phyloP scores from a whole-genome alignment of 2,797 vertebrate species.

The Prionace glauca region DNA sequence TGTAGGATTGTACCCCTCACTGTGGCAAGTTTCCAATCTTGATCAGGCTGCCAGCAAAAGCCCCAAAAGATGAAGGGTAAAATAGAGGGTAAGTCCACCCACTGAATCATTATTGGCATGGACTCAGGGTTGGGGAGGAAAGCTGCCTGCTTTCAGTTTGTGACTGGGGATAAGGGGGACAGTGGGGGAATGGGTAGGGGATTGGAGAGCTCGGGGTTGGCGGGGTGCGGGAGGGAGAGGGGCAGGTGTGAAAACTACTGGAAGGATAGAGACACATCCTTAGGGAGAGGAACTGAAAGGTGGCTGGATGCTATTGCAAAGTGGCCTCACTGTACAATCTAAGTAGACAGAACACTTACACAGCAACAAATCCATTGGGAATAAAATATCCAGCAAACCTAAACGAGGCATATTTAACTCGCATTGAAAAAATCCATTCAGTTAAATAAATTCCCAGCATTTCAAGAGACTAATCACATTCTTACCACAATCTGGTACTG shows the following conservation, averaged over 20 bases:
- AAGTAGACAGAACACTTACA: not conserved
- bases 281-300: not conserved
- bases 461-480: not conserved
- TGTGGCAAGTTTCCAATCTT: not conserved
- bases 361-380: not conserved
- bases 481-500: not conserved
- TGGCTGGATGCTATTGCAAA: too few relatives aligned
- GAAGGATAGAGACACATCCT: too few relatives aligned
- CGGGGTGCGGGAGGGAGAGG: too few relatives aligned
- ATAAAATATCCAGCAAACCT: not conserved
- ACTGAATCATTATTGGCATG: not conserved
- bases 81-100: not conserved
- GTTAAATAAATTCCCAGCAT: not conserved
- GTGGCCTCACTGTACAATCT: not conserved
- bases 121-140: not conserved
- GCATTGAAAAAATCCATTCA: not conserved
- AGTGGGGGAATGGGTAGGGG: too few relatives aligned
- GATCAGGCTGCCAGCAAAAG: not conserved
- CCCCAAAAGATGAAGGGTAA: not conserved
- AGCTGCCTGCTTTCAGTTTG: not conserved
- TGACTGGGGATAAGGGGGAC: not conserved
- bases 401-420: not conserved
- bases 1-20: not conserved
- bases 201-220: too few relatives aligned
- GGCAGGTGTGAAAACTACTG: not conserved